A percentile compares a stretch with the other conserved stretches of the same genome.
Conservation (phyloP, 1,140 invertebrate genomes). For the Rhopalosiphum maidis region DNA sequence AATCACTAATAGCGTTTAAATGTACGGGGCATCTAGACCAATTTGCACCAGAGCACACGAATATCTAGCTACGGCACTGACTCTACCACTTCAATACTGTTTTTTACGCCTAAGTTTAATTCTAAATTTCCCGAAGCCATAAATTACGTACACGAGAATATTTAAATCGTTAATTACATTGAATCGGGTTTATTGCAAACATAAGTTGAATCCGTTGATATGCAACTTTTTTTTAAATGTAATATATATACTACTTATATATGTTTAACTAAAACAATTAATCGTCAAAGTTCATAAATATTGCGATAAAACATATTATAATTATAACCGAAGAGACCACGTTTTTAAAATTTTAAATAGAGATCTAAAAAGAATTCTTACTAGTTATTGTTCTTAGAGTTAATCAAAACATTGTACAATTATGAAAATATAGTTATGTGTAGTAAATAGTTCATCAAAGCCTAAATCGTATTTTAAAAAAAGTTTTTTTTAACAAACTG, state of each 20-base stretch:
- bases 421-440: neutral
- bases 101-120: too few relatives aligned
- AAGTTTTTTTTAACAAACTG: neutral
- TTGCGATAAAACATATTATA: neutral
- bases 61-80: too few relatives aligned
- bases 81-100: too few relatives aligned
- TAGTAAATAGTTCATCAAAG: neutral
- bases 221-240: neutral
- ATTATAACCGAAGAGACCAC: neutral
- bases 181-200: neutral
- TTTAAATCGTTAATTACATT: neutral
- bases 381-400: neutral
- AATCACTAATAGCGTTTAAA: too few relatives aligned
- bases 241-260: neutral
- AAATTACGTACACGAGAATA: neutral
- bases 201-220: neutral
- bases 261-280: neutral
- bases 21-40: too few relatives aligned
- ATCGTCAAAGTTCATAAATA: neutral
- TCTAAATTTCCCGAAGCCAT: neutral
- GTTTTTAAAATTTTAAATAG: neutral
- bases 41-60: too few relatives aligned
- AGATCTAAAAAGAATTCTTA: neutral
- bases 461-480: neutral
- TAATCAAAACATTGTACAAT: neutral